Evolutionary conservation across 1,140 invertebrate species (phyloP).

Genomic region (Drosophila neocordata): DNA sequence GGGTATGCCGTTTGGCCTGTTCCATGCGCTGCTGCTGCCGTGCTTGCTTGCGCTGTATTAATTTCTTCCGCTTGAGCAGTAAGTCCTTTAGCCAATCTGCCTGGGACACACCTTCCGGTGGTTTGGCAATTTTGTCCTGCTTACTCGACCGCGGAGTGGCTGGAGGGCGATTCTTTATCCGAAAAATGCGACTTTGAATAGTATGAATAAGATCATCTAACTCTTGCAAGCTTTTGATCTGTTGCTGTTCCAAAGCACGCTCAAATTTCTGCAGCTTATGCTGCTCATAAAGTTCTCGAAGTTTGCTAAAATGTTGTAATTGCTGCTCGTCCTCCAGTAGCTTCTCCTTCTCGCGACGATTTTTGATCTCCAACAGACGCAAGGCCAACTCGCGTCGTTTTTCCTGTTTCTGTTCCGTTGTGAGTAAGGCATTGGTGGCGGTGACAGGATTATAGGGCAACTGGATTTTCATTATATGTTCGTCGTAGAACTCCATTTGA

Average conservation of each 20-base stretch:
- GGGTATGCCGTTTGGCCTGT: slow-evolving; percentile 94
- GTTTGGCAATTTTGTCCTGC: slow-evolving; percentile 82
- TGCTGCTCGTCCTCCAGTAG: slow-evolving; percentile 93
- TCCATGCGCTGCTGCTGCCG: slow-evolving; percentile 92
- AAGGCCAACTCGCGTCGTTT: slow-evolving; percentile 91
- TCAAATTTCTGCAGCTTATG: slow-evolving; percentile 82
- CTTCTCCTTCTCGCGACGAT: slow-evolving; percentile 92
- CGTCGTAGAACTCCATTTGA: slow-evolving; percentile 91
- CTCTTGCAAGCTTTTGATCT: slow-evolving; percentile 85
- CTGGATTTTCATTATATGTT: slow-evolving; percentile 92
- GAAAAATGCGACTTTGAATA: slow-evolving; percentile 90
- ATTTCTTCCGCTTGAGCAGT: slow-evolving; percentile 86
- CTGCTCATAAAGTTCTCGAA: slow-evolving; percentile 82
- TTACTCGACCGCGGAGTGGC: slow-evolving; percentile 47
- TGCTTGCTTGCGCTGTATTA: slow-evolving; percentile 86
- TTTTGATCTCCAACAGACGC: slow-evolving; percentile 92
- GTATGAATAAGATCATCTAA: slow-evolving; percentile 88
- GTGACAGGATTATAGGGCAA: slow-evolving; percentile 86
- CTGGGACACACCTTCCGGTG: slow-evolving; percentile 83
- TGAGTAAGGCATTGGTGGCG: slow-evolving; percentile 84
- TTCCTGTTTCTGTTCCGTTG: slow-evolving; percentile 93
- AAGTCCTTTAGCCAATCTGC: slow-evolving; percentile 87
- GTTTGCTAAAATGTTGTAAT: slow-evolving; percentile 89
- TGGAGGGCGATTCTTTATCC: slow-evolving; percentile 82
- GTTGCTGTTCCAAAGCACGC: slow-evolving; percentile 85